phyloP scores from a whole-genome alignment of 2,888 invertebrate species.

The Allophyes oxyacanthae region DNA sequence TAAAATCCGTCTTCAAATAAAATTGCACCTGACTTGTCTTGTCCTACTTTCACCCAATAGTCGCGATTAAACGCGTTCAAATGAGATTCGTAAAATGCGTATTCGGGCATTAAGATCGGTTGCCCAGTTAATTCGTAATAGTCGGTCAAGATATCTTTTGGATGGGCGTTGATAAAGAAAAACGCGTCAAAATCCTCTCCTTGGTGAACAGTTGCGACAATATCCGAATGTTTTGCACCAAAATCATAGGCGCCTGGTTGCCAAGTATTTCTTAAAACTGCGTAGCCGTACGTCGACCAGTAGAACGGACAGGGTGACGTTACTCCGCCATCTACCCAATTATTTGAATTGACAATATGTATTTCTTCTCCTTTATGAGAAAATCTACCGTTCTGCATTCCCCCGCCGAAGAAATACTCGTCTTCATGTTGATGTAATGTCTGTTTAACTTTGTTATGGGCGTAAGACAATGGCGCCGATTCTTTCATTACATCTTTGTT shows the following conservation, averaged over 20 bases:
- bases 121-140: constrained; percentile 82
- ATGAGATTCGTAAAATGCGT: constrained; percentile 83
- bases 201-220: constrained; percentile 67
- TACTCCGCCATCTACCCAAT: constrained; percentile 80
- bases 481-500: constrained; percentile 76
- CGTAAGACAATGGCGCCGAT: constrained; percentile 68
- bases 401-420: constrained; percentile 83
- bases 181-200: constrained; percentile 78
- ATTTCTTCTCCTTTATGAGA: constrained; percentile 80
- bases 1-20: constrained; percentile 81
- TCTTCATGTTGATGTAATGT: constrained; percentile 67
- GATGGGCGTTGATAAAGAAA: constrained; percentile 74
- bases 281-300: constrained; percentile 83
- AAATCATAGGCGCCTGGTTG: constrained; percentile 80
- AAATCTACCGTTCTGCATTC: constrained; percentile 85
- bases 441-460: constrained; percentile 66
- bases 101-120: constrained; percentile 81
- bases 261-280: constrained; percentile 82
- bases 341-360: constrained; percentile 76
- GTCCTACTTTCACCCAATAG: constrained; percentile 79
- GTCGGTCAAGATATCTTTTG: constrained; percentile 75
- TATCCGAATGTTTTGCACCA: constrained; percentile 60
- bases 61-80: constrained; percentile 84
- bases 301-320: constrained; percentile 83
- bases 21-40: constrained; percentile 68